Conservation (phyloP, 2,797 vertebrate genomes). For the Nyctalus aviator region DNA sequence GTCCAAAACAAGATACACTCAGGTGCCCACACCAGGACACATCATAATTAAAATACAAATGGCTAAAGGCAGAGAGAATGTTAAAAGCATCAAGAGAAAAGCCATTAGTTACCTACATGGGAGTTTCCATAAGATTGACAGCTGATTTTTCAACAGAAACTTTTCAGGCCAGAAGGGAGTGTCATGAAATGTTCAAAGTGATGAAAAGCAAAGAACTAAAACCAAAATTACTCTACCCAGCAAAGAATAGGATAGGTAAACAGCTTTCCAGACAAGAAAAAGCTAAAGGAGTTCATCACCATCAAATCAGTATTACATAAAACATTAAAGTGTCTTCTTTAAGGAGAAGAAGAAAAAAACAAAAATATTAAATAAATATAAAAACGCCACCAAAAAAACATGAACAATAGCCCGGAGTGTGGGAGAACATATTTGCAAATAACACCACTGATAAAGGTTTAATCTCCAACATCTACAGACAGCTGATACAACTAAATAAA, state of each 20-base stretch:
- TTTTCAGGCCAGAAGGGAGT: neutral
- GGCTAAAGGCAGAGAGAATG: neutral
- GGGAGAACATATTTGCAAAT: no score
- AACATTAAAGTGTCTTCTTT: neutral
- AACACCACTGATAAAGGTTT: no score
- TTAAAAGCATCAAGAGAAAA: neutral
- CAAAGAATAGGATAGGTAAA: neutral
- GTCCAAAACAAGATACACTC: neutral
- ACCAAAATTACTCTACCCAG: neutral
- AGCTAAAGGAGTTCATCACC: neutral
- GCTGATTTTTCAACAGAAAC: neutral
- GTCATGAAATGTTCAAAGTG: neutral
- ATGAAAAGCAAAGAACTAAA: neutral
- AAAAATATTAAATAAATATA: neutral
- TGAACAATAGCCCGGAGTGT: neutral
- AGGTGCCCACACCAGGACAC: neutral
- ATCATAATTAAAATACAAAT: neutral
- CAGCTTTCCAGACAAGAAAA: neutral
- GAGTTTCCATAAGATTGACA: neutral
- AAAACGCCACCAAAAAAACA: accelerated
- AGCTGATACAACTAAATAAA: no score
- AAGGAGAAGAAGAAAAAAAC: neutral
- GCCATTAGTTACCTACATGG: neutral
- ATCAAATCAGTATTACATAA: neutral
- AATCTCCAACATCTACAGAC: no score